phyloP scores from a whole-genome alignment of 2,888 invertebrate species.

The Hecatera dysodea region DNA sequence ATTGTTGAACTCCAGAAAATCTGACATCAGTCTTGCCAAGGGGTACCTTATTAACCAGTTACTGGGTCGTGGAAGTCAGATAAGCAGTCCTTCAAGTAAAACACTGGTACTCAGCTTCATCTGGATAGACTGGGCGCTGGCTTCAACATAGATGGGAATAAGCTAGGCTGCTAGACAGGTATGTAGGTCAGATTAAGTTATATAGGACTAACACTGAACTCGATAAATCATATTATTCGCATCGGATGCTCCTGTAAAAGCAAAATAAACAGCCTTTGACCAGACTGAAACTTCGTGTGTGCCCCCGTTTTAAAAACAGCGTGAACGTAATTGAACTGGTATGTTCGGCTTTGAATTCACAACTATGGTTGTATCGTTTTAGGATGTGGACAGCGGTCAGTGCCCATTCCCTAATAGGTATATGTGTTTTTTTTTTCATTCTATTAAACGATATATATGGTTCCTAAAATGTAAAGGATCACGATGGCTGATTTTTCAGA shows the following conservation, averaged over 20 bases:
- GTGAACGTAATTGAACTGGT: constrained; percentile 48
- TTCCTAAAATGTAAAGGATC: background rate
- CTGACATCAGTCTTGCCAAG: no score
- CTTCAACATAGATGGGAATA: no score
- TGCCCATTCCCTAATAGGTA: background rate
- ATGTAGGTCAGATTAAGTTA: background rate
- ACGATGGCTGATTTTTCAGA: rapidly evolving
- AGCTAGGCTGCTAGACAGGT: background rate
- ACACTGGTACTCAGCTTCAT: no score
- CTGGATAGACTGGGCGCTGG: no score
- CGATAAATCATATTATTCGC: constrained; percentile 4
- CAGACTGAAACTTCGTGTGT: constrained; percentile 19
- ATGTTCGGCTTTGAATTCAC: constrained; percentile 31
- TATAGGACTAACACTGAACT: background rate
- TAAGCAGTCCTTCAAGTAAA: no score
- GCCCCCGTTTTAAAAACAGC: constrained; percentile 43
- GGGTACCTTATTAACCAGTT: no score
- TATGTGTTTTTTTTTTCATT: background rate
- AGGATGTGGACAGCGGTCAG: background rate
- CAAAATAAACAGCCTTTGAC: constrained; percentile 22
- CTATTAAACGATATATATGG: background rate
- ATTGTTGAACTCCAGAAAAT: no score
- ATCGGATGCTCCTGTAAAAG: constrained; percentile 6
- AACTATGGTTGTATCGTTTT: background rate
- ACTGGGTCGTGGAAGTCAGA: no score